Percentiles rank a stretch among this genome's conserved stretches.
Evolutionary conservation across 2,888 invertebrate genomes (phyloP).

Genomic region (Esperia sulphurella): DNA sequence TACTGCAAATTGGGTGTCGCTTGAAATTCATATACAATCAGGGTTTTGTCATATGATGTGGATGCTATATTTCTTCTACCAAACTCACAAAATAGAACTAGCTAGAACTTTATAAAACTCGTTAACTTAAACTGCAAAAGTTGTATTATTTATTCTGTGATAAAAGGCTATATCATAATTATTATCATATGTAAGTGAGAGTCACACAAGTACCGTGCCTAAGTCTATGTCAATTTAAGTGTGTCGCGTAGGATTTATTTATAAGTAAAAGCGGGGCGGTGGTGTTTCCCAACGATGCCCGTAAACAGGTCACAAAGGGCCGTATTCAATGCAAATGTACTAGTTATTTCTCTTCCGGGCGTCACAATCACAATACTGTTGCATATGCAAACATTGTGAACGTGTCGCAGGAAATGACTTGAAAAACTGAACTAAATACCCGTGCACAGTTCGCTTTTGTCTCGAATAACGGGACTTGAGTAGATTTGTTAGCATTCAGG

Average conservation of each 20-base stretch:
- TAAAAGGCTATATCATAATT: no score
- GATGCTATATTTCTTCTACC: no score
- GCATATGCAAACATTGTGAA: slow-evolving; percentile 39
- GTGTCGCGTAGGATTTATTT: background rate
- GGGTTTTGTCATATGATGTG: no score
- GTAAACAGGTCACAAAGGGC: slow-evolving; percentile 26
- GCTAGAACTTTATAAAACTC: no score
- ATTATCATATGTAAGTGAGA: no score
- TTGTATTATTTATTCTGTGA: no score
- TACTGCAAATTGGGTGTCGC: no score
- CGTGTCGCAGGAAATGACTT: slow-evolving; percentile 50
- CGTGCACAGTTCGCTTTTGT: slow-evolving; percentile 36
- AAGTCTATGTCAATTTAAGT: background rate
- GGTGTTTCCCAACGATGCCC: slow-evolving; percentile 24
- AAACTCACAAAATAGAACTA: no score
- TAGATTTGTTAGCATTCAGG: slow-evolving; percentile 41
- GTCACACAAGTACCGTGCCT: background rate
- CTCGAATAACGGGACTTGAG: slow-evolving; percentile 43
- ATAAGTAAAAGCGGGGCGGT: slow-evolving; percentile 4
- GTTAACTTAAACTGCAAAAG: no score
- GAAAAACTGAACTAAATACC: slow-evolving; percentile 40
- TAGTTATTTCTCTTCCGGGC: slow-evolving; percentile 44
- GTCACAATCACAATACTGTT: slow-evolving; percentile 18
- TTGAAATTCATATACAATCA: no score
- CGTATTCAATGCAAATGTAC: slow-evolving; percentile 57